Evolutionary conservation across 2,113 vertebrate genomes (phyloP), one percentile per base, ranked within the genome.

Genomic region (Anas platyrhynchos): DNA sequence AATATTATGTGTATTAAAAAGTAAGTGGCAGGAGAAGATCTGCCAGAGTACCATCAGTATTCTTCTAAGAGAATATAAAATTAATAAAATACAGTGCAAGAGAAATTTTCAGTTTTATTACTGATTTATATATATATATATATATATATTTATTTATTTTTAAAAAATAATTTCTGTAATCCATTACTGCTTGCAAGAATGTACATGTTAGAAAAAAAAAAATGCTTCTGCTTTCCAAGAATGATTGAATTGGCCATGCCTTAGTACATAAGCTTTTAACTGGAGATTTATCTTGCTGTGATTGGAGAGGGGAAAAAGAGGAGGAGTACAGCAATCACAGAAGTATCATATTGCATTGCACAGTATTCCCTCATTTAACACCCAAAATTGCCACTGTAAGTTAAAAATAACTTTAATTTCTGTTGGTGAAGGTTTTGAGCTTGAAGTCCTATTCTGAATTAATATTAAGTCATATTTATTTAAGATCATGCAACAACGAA

Each of bases 331-430:
- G 2, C 20, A 66, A 21, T 43, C 32, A 44, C 34, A 81, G 50
- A 84, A 77, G 3, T 13, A 80, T 3, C 15, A 11, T 29, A 36
- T 29, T 63, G 3, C 46, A 16, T 3, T 18, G 12, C 0, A 2
- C 7, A 61, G 5, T 41, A 8, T 62, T 88, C 32, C 8, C 4
- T 66, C 20, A 20, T 48, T 10, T 3, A 26, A 16, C 8, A 43
- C 2, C 9, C 38, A 66, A 26, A 69, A 63, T 31, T 54, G 2
- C 48, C 83, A 65, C 50, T 62, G 6, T 36, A 65, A 63, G 36
- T 36, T 52, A 71, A 71, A 26, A 36, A 72, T 22, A 54, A 20
- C 48, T 29, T 54, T 29, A 29, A 34, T 29, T 72, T 65, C 55
- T 58, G 6, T 7, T 23, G 16, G 29, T 84, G 29, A 89, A 72